Base-by-base conservation (phyloP, 1,140 invertebrate species). In the Aporrectodea caliginosa region DNA sequence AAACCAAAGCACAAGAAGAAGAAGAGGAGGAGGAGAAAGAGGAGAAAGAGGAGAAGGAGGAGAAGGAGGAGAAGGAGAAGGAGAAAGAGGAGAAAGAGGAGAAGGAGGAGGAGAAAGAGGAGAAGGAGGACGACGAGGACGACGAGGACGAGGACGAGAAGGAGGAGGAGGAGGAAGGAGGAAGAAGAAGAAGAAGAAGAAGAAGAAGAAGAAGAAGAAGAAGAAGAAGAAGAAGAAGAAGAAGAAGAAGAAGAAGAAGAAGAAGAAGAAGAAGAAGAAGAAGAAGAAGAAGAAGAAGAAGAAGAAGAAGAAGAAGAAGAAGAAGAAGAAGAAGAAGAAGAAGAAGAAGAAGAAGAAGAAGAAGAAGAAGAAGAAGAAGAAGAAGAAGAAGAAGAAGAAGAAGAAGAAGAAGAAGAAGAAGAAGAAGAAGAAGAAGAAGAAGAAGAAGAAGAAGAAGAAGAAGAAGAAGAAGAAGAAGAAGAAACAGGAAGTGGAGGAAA, bases 171-270 rank as follows among this genome's bases (percentile, higher is more conserved):
- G 30, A 29, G 29, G 14, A 29, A 16, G 14, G 30, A 16, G 29
- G 30, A 16, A 29, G 31, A 73, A 29, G 30, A 29, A 16, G 14
- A 29, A 29, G 29, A 29, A 16, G 72, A 32, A 29, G 30, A 32
- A 32, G n/a, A 73, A 73, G n/a, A 32, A 16, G 72, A 32, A 29
- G 30, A 29, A 73, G 72, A 32, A 29, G 72, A 29, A 32, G 30
- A 32, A 73, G 72, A 29, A 73, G 72, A 73, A 32, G 30, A 29
- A 73, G 72, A 29, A 29, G 30, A 16, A 73, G 72, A 73, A 16
- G 30, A 29, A 73, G 31, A 73, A 29, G 30, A 29, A 73, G 30
- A 16, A 73, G 31, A 73, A 32, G 29, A 29, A 32, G 16, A 29
- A 73, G n/a, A 27, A 29, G 30, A 29, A 27, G 29, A 32, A 32